A percentile compares a stretch with the other conserved stretches of the same genome.
phyloP scores from a whole-genome alignment of 2,113 vertebrate genomes.

The Lycocorax pyrrhopterus region DNA sequence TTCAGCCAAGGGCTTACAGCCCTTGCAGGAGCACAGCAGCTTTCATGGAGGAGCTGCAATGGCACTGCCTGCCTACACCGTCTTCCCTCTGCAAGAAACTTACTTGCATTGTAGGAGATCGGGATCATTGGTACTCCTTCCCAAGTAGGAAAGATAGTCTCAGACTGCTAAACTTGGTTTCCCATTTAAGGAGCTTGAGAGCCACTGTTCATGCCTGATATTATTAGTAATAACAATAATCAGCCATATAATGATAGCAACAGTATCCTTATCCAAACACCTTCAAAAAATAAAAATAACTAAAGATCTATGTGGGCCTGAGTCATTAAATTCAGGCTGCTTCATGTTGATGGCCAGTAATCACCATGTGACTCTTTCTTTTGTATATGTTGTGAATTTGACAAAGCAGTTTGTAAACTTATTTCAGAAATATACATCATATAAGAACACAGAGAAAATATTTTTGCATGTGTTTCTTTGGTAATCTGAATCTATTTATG shows the following conservation, averaged over 20 bases:
- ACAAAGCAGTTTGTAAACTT: background rate
- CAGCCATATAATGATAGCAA: background rate
- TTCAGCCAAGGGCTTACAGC: background rate
- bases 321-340: background rate
- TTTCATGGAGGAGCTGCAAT: background rate
- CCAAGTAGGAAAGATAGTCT: background rate
- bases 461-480: background rate
- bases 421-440: background rate
- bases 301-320: background rate
- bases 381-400: background rate
- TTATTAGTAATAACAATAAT: background rate
- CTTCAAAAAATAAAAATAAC: background rate
- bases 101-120: background rate
- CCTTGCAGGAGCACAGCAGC: background rate
- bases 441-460: background rate
- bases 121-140: background rate
- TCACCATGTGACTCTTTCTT: background rate
- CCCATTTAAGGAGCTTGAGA: background rate
- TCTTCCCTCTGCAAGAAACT: background rate
- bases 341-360: background rate
- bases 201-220: background rate
- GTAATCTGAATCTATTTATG: background rate
- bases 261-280: background rate
- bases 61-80: background rate
- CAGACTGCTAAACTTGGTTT: background rate